Conservation (phyloP, 2,888 invertebrate species). For the Andrena haemorrhoa region DNA sequence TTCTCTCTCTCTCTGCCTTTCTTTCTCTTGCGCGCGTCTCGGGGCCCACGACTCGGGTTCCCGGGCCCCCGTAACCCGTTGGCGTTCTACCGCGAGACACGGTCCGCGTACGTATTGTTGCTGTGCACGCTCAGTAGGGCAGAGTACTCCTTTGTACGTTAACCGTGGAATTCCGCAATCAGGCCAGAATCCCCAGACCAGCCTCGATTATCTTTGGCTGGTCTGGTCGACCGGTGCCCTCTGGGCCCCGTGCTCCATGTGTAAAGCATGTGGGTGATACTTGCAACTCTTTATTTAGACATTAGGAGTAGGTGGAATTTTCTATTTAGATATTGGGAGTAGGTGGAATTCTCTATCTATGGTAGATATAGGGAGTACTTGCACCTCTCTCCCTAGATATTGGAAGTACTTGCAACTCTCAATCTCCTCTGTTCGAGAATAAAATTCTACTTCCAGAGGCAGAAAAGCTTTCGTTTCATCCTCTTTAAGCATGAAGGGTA, state of each 20-base stretch:
- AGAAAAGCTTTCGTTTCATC: too few species aligned
- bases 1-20: background rate
- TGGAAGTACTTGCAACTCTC: background rate
- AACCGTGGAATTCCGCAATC: conserved; percentile 49
- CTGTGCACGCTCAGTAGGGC: conserved; percentile 68
- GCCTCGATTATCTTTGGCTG: conserved; percentile 26
- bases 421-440: background rate
- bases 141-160: conserved; percentile 52
- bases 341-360: too few species aligned
- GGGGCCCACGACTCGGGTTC: conserved; percentile 75
- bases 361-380: too few species aligned
- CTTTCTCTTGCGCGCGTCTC: conserved; percentile 52
- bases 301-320: too few species aligned
- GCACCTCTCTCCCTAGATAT: background rate
- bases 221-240: background rate
- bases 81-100: conserved; percentile 67
- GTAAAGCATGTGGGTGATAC: conserved; percentile 4
- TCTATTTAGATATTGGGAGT: too few species aligned
- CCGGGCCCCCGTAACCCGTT: conserved; percentile 65
- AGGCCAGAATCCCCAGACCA: conserved; percentile 28
- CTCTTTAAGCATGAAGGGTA: too few species aligned
- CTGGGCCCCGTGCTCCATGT: background rate
- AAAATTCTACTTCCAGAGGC: too few species aligned
- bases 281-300: background rate
- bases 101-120: conserved; percentile 70